These are phyloP conservation scores for Agraylea sexmaculata DNA, from an alignment of 1,140 invertebrate species.

Conservation along the genomic window DNA sequence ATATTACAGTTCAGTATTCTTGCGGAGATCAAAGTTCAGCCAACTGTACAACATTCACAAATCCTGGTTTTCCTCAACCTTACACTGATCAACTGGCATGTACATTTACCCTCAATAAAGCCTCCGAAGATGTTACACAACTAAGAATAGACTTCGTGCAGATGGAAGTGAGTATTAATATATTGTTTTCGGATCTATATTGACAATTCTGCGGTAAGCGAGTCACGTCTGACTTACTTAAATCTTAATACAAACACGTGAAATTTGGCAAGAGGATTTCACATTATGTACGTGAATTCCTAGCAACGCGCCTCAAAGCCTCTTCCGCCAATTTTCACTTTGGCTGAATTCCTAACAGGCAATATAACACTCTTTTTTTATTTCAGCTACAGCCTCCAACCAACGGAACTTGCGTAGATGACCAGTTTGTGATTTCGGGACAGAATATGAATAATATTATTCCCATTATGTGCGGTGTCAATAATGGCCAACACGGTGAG, in stretches of 20 bases:
- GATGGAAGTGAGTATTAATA: conserved; percentile 45
- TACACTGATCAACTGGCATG: conserved; percentile 41
- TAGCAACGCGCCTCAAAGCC: too few relatives aligned
- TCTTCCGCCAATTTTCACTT: too few relatives aligned
- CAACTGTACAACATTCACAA: conserved; percentile 30
- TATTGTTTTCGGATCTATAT: too few relatives aligned
- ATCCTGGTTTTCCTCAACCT: conserved; percentile 32
- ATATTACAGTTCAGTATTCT: conserved; percentile 28
- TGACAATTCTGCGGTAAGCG: too few relatives aligned
- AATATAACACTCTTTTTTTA: too few relatives aligned
- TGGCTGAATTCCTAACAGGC: too few relatives aligned
- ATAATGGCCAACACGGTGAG: conserved; percentile 63
- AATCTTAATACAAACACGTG: too few relatives aligned
- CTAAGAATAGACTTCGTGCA: conserved; percentile 55
- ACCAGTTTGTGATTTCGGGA: conserved; percentile 56
- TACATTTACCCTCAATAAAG: conserved; percentile 48
- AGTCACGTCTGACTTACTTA: too few relatives aligned
- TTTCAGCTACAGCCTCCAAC: conserved; percentile 51
- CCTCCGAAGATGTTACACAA: conserved; percentile 45
- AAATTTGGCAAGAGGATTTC: too few relatives aligned
- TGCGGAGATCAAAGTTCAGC: conserved; percentile 28
- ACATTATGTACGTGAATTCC: too few relatives aligned
- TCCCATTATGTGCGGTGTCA: conserved; percentile 60
- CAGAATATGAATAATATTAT: conserved; percentile 55
- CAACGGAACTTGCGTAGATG: conserved; percentile 52